Evolutionary conservation across 2,113 vertebrate species (phyloP), one percentile per base, ranked within the genome.

Genomic region (Zosterops lateralis): DNA sequence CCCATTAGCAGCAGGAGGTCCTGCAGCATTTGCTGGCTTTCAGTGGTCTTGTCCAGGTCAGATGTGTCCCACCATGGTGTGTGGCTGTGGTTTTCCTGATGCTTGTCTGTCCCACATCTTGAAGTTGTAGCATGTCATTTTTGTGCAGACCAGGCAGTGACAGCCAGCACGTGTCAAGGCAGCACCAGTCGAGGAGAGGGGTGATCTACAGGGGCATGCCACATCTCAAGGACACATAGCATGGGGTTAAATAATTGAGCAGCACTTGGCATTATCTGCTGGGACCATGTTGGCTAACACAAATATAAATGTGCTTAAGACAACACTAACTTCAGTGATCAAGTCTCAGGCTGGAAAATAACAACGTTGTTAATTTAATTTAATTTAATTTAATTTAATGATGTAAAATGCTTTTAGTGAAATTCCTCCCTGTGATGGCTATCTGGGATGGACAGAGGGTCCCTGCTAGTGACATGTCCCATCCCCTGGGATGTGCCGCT

Each of bases 11-110:
- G 34, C 67, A 50, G 62, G 8, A 19, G 17, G 29, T 61, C 32
- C 36, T 58, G 60, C 34, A 21, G 32, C 31, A 2, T 56, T 64
- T 84, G 12, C 61, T 71, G 84, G 16, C 34, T 56, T 34, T 70
- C 1, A 0, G 17, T 54, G 68, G 51, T 50, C 22, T 47, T 66
- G 38, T n/a, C 61, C 28, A 31, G 42, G 40, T 28, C 4, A 0
- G 4, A 8, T 3, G 3, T 44, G 50, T 73, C 51, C n/a, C 36
- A 16, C 24, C 3, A 3, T 0, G 0, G 3, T 47, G 38, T 3
- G 5, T 50, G 53, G 72, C 73, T 3, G 0, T 58, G 67, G 17
- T 54, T 77, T 70, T 86, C 45, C 31, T n/a, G 16, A 1, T 1
- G 3, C 0, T 0, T 0, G 2, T 38, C 54, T 64, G 10, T 60